Evolutionary conservation across 2,113 vertebrate species (phyloP).

Genomic region (Myrmecophaga tridactyla): DNA sequence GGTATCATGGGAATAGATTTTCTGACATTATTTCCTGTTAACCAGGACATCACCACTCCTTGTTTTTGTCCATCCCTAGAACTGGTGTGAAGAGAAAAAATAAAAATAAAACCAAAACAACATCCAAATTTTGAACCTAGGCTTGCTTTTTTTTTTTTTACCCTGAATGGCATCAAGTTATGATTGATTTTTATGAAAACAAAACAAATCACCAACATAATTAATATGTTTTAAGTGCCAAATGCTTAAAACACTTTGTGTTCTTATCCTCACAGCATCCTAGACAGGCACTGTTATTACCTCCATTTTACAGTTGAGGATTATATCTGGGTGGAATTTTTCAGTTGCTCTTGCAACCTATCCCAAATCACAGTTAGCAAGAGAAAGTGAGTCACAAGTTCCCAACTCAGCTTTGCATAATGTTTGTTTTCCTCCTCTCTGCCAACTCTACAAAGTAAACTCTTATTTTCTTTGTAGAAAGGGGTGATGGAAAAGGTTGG

Average conservation of each 20-base stretch:
- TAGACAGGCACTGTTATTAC: not conserved
- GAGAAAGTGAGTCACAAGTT: not conserved
- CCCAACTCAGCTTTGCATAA: not conserved
- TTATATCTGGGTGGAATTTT: no score
- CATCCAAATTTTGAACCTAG: not conserved
- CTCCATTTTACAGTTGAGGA: no score
- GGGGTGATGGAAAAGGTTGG: not conserved
- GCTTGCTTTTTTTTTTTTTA: not conserved
- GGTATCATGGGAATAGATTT: not conserved
- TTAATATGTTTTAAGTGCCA: not conserved
- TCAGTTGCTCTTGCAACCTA: not conserved
- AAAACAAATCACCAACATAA: not conserved
- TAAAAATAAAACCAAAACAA: not conserved
- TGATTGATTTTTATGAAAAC: not conserved
- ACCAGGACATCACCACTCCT: no score
- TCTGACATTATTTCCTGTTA: not conserved
- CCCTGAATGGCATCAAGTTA: not conserved
- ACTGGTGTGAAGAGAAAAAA: not conserved
- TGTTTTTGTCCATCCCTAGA: not conserved
- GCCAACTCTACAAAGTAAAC: not conserved
- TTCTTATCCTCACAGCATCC: not conserved
- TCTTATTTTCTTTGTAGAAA: not conserved
- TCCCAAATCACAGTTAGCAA: not conserved
- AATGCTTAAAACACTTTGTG: not conserved
- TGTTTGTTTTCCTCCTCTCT: not conserved